Evolutionary conservation across 92 coral and sea anemone genomes (phyloP).

Genomic region (Actinernus sp.): DNA sequence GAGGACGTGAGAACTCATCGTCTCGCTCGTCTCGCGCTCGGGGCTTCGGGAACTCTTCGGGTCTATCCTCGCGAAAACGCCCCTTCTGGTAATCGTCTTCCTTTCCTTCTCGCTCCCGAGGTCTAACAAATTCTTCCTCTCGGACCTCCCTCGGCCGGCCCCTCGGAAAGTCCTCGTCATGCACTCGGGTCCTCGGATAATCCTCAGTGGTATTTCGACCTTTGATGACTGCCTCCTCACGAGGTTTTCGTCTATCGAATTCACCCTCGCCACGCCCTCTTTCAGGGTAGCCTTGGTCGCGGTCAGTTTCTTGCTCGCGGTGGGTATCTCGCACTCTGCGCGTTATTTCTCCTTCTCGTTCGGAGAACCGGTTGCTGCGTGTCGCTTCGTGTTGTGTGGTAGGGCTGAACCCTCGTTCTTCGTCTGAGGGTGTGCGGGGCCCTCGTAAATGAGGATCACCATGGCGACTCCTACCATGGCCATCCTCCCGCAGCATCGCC

Average conservation of each 20-base stretch:
- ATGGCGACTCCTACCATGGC: constrained; percentile 1
- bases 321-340: constrained; percentile 19
- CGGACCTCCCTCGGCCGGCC: constrained; percentile 63
- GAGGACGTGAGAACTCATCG: constrained; percentile 41
- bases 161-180: constrained; percentile 56
- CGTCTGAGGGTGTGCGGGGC: constrained; percentile 54
- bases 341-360: constrained; percentile 21
- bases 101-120: constrained; percentile 59
- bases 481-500: constrained; percentile 6
- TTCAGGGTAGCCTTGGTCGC: constrained; percentile 39
- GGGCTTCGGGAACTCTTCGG: constrained; percentile 31
- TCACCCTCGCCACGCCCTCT: constrained; percentile 52
- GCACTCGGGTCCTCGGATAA: constrained; percentile 31
- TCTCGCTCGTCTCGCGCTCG: constrained; percentile 68
- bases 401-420: constrained; percentile 12
- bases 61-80: constrained; percentile 49
- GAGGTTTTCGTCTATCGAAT: constrained; percentile 31
- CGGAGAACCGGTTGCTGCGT: constrained; percentile 31
- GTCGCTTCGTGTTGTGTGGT: constrained; percentile 12
- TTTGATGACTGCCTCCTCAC: constrained; percentile 26
- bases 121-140: constrained; percentile 51
- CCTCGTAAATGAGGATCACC: constrained; percentile 37
- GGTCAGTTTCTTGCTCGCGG: constrained; percentile 10
- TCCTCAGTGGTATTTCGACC: constrained; percentile 21
- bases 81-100: constrained; percentile 51